Conservation (phyloP, 2,113 vertebrate genomes). For the Lichenostomus cassidix region DNA sequence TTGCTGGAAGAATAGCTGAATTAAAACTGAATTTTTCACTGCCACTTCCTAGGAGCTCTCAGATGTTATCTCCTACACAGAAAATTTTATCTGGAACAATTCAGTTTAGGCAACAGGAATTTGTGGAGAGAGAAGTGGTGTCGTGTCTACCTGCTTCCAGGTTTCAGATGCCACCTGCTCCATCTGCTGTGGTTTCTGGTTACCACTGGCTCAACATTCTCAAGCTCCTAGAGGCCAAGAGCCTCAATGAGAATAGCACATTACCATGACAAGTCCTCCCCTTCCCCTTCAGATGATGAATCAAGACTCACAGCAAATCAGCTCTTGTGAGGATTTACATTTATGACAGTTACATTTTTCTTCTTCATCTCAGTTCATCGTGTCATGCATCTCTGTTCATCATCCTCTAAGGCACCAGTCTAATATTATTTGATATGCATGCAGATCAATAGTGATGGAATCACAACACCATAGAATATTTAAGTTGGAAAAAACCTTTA, state of each 20-base stretch:
- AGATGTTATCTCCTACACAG: not conserved
- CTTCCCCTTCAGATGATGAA: not conserved
- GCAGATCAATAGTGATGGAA: not conserved
- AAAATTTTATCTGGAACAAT: not conserved
- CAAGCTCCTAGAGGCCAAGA: not conserved
- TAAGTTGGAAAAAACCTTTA: not conserved
- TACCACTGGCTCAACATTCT: not conserved
- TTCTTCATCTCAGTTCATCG: not conserved
- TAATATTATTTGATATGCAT: not conserved
- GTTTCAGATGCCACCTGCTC: not conserved
- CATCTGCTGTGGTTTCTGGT: not conserved
- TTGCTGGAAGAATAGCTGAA: not conserved
- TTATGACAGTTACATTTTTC: not conserved
- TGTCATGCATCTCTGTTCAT: not conserved
- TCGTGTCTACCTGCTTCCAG: not conserved
- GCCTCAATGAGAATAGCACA: accelerated
- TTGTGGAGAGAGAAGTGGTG: not conserved
- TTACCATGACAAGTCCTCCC: not conserved
- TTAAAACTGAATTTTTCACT: not conserved
- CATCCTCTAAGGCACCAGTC: not conserved
- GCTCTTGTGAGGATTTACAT: not conserved
- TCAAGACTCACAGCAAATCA: not conserved
- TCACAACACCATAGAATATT: not conserved
- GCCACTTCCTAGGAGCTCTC: not conserved
- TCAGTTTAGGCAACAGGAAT: not conserved